Evolutionary conservation across 2,888 invertebrate species (phyloP).

Genomic region (Rhorus exstirpatorius): DNA sequence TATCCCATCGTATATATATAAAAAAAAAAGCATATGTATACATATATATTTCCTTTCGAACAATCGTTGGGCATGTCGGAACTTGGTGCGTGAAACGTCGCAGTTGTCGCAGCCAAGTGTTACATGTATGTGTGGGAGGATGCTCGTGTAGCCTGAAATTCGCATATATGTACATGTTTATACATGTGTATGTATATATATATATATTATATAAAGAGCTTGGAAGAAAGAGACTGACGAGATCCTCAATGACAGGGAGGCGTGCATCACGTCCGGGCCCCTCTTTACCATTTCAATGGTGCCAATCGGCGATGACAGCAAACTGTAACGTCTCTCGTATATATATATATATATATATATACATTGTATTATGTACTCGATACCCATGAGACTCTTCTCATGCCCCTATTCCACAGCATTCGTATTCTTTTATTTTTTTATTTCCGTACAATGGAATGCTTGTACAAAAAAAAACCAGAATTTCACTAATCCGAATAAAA

Average conservation of each 20-base stretch:
- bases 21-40: conserved; percentile 15
- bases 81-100: conserved; percentile 58
- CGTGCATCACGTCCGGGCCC: conserved; percentile 78
- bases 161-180: background rate
- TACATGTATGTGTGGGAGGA: no score
- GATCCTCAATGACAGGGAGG: conserved; percentile 78
- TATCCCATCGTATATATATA: background rate
- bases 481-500: background rate
- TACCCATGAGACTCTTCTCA: conserved; percentile 83
- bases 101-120: conserved; percentile 55
- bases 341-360: background rate
- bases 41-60: conserved; percentile 39
- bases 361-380: conserved; percentile 73
- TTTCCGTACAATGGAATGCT: conserved; percentile 12
- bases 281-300: conserved; percentile 83
- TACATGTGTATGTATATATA: background rate
- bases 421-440: conserved; percentile 28
- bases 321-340: conserved; percentile 74
- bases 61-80: conserved; percentile 60
- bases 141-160: no score
- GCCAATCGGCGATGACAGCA: conserved; percentile 81
- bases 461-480: background rate
- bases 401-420: conserved; percentile 7
- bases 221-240: conserved; percentile 66
- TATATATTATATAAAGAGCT: conserved; percentile 9